Conservation (phyloP, 1,140 invertebrate species). For the Acromyrmex echinatior region DNA sequence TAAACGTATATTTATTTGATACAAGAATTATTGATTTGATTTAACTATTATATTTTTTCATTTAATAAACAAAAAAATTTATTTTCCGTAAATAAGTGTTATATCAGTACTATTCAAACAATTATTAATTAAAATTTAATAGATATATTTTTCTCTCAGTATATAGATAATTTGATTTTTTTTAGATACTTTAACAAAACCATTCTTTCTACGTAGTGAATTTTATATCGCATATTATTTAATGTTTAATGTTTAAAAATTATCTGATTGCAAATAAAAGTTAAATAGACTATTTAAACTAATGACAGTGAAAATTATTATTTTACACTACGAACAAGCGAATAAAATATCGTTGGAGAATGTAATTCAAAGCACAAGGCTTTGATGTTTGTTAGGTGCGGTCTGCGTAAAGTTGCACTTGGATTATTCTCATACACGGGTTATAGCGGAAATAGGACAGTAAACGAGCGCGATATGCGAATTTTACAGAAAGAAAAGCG, state of each 20-base stretch:
- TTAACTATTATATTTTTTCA: no score
- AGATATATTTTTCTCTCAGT: no score
- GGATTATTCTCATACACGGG: slow-evolving; percentile 35
- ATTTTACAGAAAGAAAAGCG: slow-evolving; percentile 57
- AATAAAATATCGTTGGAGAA: neutral
- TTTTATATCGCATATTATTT: neutral
- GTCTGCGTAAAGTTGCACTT: slow-evolving; percentile 40
- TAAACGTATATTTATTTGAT: no score
- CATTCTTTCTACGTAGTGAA: neutral
- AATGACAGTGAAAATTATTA: neutral
- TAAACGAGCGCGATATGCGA: slow-evolving; percentile 50
- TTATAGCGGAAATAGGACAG: slow-evolving; percentile 18
- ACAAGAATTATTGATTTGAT: no score
- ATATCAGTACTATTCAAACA: no score
- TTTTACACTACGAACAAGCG: neutral
- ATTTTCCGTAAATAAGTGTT: no score
- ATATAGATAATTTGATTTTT: no score
- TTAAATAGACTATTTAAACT: neutral
- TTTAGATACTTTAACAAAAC: no score
- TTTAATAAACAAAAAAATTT: no score
- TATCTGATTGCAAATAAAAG: neutral
- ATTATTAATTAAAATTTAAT: no score
- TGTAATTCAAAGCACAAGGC: slow-evolving; percentile 11
- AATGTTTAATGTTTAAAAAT: slow-evolving; percentile 9
- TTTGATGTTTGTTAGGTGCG: slow-evolving; percentile 38